Base-by-base conservation (phyloP, 2,888 invertebrate genomes). In the Mythimna impura region DNA sequence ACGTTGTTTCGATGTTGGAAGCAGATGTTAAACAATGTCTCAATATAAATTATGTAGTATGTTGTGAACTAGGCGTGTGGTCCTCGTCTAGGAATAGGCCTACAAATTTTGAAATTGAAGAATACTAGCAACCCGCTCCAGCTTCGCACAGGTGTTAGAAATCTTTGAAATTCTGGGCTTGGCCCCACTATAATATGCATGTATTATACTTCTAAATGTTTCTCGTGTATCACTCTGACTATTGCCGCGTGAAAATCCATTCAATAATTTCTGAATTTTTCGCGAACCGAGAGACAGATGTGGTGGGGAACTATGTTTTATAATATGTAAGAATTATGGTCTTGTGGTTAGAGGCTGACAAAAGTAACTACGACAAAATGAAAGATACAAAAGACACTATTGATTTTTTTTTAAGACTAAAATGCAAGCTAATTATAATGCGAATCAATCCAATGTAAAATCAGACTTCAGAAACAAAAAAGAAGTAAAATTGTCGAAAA, bases 11-110 rank as follows among this genome's bases (percentile, higher is more conserved):
- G 67, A 75, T 71, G 65, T 73, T 76, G 34, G 66, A 71, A 70
- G 50, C 82, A 74, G 80, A 75, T 83, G 69, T 66, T 71, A 64
- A 34, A 66, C 43, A 73, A 62, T 62, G 58, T 40, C 60, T 76
- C 62, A 70, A 65, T 71, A 57, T 71, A 77, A 77, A 72, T 73
- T 55, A 82, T 58, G 34, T 20, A 82, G 34, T 20, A 82, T 58
- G 34, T 20, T 68, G 14, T 54, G 50, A 79, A 25, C 70, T 47
- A 68, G n/a, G 61, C 73, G 79, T 57, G 82, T 73, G 80, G 82
- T 70, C 73, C 43, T 58, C 47, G 5, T 55, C 57, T 82, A 60
- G 25, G 58, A 79, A 81, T 70, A 70, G 36, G 20, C 17, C 43
- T 55, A 36, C 12, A 30, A 58, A 20, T n/a, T 20, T 65, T 57